phyloP scores from a whole-genome alignment of 2,797 vertebrate species.

The Rhinoraja longicauda region DNA sequence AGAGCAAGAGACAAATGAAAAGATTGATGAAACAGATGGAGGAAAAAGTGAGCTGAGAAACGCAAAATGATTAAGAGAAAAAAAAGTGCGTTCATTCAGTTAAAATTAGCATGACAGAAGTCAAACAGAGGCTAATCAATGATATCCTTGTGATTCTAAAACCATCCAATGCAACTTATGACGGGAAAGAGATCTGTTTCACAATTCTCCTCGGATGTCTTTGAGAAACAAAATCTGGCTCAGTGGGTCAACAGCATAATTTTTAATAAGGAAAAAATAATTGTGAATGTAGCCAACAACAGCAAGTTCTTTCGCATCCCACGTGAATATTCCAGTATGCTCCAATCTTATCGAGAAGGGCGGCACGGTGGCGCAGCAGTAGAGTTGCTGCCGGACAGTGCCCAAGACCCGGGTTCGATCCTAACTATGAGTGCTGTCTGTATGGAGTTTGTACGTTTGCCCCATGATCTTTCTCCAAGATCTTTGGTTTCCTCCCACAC shows the following conservation, averaged over 20 bases:
- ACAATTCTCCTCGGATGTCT: neutral
- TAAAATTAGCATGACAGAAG: neutral
- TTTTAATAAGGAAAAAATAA: neutral
- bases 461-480: too few species aligned
- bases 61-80: neutral
- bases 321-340: constrained; percentile 20
- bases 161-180: neutral
- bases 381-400: too few species aligned
- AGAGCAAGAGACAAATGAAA: neutral
- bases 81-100: neutral
- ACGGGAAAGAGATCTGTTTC: neutral
- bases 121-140: neutral
- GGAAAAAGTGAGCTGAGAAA: neutral
- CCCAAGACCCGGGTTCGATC: too few species aligned
- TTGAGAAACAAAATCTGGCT: neutral
- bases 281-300: neutral
- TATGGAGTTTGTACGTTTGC: too few species aligned
- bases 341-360: neutral
- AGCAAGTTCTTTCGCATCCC: neutral
- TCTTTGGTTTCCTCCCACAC: too few species aligned
- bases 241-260: neutral
- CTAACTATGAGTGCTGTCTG: too few species aligned
- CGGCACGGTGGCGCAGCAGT: too few species aligned
- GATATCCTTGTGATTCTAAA: neutral
- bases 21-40: neutral